phyloP scores from a whole-genome alignment of 2,888 invertebrate genomes.

The Xylocampa areola region DNA sequence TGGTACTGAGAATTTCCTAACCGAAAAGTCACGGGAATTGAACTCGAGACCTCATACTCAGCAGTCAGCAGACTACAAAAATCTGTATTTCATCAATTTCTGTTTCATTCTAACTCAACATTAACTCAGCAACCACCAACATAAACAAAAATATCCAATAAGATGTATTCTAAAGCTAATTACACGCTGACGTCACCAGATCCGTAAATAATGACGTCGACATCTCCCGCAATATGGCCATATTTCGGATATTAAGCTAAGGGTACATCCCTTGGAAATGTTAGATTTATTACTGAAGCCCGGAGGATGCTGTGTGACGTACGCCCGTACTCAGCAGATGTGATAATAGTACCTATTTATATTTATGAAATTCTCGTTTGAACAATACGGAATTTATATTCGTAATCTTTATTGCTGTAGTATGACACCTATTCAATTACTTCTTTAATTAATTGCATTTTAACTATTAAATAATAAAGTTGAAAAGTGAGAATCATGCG shows the following conservation, averaged over 20 bases:
- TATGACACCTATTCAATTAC: no score
- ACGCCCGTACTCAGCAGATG: slow-evolving; percentile 24
- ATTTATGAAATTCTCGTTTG: background rate
- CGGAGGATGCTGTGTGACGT: slow-evolving; percentile 9
- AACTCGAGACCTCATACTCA: no score
- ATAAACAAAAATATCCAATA: slow-evolving; percentile 55
- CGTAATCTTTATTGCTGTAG: no score
- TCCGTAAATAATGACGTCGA: slow-evolving; percentile 70
- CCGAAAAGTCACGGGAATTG: no score
- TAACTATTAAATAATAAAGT: no score
- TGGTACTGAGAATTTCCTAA: no score
- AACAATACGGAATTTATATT: no score
- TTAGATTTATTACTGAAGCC: slow-evolving; percentile 38
- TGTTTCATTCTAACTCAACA: no score
- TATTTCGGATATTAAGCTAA: slow-evolving; percentile 62
- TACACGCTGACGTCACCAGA: slow-evolving; percentile 64
- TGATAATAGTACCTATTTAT: slow-evolving; percentile 15
- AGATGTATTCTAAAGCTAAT: slow-evolving; percentile 71
- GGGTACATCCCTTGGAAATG: slow-evolving; percentile 48
- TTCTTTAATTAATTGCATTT: no score
- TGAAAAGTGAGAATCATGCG: no score
- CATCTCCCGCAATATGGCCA: slow-evolving; percentile 66
- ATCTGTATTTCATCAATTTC: no score
- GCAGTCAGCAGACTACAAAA: no score
- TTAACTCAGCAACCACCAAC: slow-evolving; percentile 1